Percentiles rank a stretch among this genome's conserved stretches.
Evolutionary conservation across 1,140 invertebrate genomes (phyloP).

Genomic region (Centruroides sculpturatus): DNA sequence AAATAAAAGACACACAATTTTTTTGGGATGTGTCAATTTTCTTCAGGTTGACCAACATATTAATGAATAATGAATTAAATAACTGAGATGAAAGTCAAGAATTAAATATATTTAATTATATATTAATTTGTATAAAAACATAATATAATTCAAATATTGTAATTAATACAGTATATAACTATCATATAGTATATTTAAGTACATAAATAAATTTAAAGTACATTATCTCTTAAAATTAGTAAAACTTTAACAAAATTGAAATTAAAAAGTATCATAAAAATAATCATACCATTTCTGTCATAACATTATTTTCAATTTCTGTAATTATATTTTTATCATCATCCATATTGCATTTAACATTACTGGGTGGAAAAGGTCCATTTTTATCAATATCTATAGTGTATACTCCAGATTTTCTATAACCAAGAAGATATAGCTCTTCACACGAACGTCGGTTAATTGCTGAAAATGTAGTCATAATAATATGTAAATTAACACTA

Average conservation of each 20-base stretch:
- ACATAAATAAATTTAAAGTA: neutral
- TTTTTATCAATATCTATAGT: conserved; percentile 83
- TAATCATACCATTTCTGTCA: conserved; percentile 51
- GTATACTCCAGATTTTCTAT: conserved; percentile 75
- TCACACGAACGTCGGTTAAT: conserved; percentile 79
- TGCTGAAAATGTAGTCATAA: conserved; percentile 34
- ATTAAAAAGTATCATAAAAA: no score
- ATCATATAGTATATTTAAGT: neutral
- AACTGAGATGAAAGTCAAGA: no score
- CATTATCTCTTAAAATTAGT: no score
- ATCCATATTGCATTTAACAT: conserved; percentile 82
- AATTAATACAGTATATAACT: no score
- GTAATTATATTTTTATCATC: conserved; percentile 64
- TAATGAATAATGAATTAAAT: no score
- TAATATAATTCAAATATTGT: no score
- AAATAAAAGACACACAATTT: no score
- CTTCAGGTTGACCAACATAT: no score
- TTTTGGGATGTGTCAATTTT: no score
- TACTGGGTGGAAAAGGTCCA: conserved; percentile 70
- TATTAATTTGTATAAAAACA: no score
- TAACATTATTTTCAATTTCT: conserved; percentile 81
- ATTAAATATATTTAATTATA: no score
- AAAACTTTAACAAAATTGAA: no score
- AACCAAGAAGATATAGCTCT: conserved; percentile 66
- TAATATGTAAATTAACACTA: neutral